These are phyloP conservation scores for Tupaia tana DNA, from an alignment of 2,113 vertebrate species.

Conservation along the genomic window DNA sequence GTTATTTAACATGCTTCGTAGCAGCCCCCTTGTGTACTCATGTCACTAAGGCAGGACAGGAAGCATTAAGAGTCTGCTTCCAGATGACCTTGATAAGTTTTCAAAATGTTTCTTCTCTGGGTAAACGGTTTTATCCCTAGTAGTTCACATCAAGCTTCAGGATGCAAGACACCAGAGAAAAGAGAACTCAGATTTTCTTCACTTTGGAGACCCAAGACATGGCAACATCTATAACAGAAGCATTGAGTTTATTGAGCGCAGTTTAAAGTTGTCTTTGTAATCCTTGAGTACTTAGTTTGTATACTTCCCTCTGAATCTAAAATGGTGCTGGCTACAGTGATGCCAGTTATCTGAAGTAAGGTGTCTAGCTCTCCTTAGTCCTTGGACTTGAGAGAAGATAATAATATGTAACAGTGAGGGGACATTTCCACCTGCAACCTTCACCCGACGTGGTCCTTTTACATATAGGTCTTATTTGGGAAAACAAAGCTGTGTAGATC, in stretches of 20 bases:
- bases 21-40: background rate
- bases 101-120: background rate
- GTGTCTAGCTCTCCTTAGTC: background rate
- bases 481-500: fast-evolving
- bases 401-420: background rate
- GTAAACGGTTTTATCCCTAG: background rate
- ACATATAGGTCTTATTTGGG: background rate
- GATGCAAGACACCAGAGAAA: background rate
- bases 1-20: too few species aligned
- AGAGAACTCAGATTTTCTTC: background rate
- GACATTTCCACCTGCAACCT: background rate
- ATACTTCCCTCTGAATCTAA: background rate
- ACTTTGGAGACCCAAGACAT: background rate
- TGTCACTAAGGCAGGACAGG: background rate
- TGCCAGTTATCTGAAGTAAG: background rate
- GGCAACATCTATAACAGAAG: background rate
- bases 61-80: background rate
- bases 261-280: background rate
- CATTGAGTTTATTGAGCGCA: background rate
- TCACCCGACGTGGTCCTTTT: background rate
- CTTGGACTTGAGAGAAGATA: background rate
- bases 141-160: background rate
- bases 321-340: background rate
- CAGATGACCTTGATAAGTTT: background rate
- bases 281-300: background rate